Percentiles rank a stretch among this genome's conserved stretches.
These are phyloP conservation scores for Oxyura jamaicensis DNA, from an alignment of 2,113 vertebrate species.

Conservation along the genomic window DNA sequence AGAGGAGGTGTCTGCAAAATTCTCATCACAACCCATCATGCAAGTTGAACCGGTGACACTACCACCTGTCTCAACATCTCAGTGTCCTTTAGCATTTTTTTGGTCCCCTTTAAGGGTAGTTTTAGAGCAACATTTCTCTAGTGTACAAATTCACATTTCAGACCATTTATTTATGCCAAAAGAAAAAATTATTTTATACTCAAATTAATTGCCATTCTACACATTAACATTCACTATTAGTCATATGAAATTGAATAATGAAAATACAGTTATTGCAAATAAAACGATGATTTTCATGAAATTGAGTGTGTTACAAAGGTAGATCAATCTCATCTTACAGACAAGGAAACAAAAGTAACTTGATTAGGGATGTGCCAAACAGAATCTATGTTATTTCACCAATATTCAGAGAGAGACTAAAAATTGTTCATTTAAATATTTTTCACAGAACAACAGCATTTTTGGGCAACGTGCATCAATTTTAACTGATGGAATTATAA, in stretches of 20 bases:
- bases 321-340: background rate
- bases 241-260: background rate
- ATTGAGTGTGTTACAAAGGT: background rate
- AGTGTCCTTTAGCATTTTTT: background rate
- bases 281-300: background rate
- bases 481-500: background rate
- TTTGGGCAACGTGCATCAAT: background rate
- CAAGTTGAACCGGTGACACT: background rate
- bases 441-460: background rate
- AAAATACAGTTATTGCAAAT: background rate
- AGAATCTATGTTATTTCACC: background rate
- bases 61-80: background rate
- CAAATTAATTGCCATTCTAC: background rate
- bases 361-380: background rate
- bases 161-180: background rate
- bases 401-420: background rate
- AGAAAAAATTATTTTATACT: background rate
- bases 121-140: background rate
- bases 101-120: background rate
- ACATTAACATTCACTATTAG: background rate
- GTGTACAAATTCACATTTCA: background rate
- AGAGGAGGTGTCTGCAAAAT: background rate
- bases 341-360: background rate
- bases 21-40: background rate
- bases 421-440: background rate